Conservation (phyloP, 2,113 vertebrate species). For the Pachycephala philippinensis region DNA sequence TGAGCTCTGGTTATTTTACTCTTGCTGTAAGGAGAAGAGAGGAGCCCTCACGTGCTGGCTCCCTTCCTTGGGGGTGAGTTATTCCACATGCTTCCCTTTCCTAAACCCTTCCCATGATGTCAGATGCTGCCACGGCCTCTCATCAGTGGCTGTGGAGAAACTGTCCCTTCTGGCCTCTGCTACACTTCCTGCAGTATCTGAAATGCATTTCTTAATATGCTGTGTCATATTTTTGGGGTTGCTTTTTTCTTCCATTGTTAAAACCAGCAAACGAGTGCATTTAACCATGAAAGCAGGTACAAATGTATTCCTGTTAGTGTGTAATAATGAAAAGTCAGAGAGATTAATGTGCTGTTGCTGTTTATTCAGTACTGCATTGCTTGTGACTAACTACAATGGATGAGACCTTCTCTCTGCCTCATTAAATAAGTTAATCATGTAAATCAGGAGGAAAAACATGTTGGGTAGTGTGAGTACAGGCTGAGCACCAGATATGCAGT, state of each 20-base stretch:
- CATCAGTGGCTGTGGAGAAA: not conserved
- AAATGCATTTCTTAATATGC: not conserved
- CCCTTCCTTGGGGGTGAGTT: not conserved
- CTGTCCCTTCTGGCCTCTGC: not conserved
- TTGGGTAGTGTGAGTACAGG: conserved; percentile 12
- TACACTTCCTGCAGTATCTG: not conserved
- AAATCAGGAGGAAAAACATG: conserved; percentile 65
- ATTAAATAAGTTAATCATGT: conserved; percentile 81
- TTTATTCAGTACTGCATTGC: conserved; percentile 67
- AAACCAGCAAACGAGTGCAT: conserved; percentile 14
- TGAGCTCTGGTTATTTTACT: not conserved
- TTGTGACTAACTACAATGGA: conserved; percentile 65
- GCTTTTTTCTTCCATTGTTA: not conserved
- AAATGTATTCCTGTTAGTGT: conserved; percentile 66
- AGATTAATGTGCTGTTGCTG: conserved; percentile 70
- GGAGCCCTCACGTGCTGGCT: not conserved
- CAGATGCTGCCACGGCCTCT: not conserved
- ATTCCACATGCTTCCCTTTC: not conserved
- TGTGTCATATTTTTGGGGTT: not conserved
- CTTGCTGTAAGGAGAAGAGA: not conserved
- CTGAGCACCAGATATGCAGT: conserved; percentile 35
- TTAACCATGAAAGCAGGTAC: conserved; percentile 56
- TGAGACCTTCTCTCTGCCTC: conserved; percentile 72
- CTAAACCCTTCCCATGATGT: not conserved
- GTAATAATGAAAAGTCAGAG: conserved; percentile 66